phyloP scores from a whole-genome alignment of 2,888 invertebrate genomes.

The Antheraea assamensis region DNA sequence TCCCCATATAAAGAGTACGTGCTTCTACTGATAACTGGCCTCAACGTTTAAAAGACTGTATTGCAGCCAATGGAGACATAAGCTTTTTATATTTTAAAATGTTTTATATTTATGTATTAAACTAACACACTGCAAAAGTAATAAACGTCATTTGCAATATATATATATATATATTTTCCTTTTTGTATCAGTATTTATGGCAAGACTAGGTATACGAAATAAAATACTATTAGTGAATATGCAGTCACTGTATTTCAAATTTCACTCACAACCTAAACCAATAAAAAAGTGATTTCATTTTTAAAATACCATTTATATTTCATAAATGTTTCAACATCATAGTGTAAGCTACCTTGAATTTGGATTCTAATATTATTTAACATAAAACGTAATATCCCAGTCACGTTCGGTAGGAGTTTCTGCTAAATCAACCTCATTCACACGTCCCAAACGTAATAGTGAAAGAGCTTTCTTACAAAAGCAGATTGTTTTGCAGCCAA shows the following conservation, averaged over 20 bases:
- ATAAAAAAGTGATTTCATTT: neutral
- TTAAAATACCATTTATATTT: neutral
- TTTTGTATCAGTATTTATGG: no score
- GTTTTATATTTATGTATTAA: no score
- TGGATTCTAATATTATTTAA: conserved; percentile 9
- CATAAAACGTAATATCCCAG: neutral
- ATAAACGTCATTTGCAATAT: no score
- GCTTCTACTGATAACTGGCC: no score
- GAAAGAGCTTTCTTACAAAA: conserved; percentile 16
- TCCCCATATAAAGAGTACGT: no score
- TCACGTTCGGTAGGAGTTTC: neutral
- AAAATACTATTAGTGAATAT: neutral
- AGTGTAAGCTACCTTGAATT: neutral
- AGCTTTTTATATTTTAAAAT: no score
- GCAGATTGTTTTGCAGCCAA: conserved; percentile 18
- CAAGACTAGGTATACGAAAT: no score
- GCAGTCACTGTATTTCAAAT: neutral
- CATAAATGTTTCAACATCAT: neutral
- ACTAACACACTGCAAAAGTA: no score
- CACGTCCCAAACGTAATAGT: neutral
- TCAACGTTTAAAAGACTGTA: no score
- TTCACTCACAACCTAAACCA: neutral
- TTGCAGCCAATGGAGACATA: no score
- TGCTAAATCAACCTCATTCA: conserved; percentile 9
- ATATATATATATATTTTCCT: no score